Percentiles rank a stretch among this genome's conserved stretches.
phyloP scores from a whole-genome alignment of 2,888 invertebrate genomes.

The Drosophila neotestacea region DNA sequence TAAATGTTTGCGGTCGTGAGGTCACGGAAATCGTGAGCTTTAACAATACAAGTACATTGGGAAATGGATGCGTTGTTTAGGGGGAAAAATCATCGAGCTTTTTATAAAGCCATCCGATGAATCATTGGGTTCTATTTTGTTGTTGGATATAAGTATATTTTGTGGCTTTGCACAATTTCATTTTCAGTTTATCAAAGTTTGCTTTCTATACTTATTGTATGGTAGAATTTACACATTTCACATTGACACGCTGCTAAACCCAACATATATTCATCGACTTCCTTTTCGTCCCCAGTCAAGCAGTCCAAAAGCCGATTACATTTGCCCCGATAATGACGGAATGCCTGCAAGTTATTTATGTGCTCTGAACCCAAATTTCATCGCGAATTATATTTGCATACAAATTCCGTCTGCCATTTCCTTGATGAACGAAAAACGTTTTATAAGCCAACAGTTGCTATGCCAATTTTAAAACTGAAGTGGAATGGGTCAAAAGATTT shows the following conservation, averaged over 20 bases:
- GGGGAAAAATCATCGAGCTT: slow-evolving; percentile 7
- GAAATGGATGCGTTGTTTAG: slow-evolving; percentile 1
- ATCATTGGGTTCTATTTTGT: slow-evolving; percentile 15
- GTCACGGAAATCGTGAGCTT: slow-evolving; percentile 10
- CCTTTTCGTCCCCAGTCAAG: neutral
- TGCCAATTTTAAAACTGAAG: neutral
- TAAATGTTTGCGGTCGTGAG: slow-evolving; percentile 15
- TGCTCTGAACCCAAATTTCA: neutral
- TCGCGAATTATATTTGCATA: slow-evolving; percentile 4
- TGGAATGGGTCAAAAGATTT: neutral
- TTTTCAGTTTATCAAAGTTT: slow-evolving; percentile 8
- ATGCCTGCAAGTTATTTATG: slow-evolving; percentile 13
- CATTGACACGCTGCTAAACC: slow-evolving; percentile 4
- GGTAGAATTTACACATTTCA: slow-evolving; percentile 5
- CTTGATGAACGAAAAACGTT: slow-evolving; percentile 3
- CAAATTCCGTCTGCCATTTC: neutral
- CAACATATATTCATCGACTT: neutral
- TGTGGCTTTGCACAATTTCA: neutral
- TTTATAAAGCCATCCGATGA: slow-evolving; percentile 12
- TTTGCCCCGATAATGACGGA: slow-evolving; percentile 1
- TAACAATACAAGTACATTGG: slow-evolving; percentile 3
- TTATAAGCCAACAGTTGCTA: slow-evolving; percentile 6
- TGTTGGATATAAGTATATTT: neutral
- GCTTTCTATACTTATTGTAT: slow-evolving; percentile 7
- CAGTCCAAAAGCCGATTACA: slow-evolving; percentile 8